phyloP scores from a whole-genome alignment of 1,140 invertebrate species.

The Plodia interpunctella region DNA sequence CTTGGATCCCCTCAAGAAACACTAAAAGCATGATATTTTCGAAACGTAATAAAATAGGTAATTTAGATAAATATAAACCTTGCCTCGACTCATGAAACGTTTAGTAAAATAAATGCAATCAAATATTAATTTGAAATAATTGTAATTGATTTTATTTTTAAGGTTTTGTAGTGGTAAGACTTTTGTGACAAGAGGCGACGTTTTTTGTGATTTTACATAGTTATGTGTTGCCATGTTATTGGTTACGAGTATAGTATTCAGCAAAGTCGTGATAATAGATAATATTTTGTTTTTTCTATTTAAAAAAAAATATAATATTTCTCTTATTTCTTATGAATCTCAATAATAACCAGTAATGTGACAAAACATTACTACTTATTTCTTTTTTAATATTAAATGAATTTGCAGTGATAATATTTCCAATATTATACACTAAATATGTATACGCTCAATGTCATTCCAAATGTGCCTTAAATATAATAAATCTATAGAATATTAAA shows the following conservation, averaged over 20 bases:
- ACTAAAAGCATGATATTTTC: slow-evolving; percentile 48
- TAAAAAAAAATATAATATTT: slow-evolving; percentile 6
- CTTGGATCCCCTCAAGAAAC: slow-evolving; percentile 84
- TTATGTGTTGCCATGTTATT: slow-evolving; percentile 66
- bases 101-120: slow-evolving; percentile 46
- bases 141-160: slow-evolving; percentile 30
- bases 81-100: slow-evolving; percentile 52
- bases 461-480: slow-evolving; percentile 48
- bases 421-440: slow-evolving; percentile 13
- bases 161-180: slow-evolving; percentile 26
- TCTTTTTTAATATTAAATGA: slow-evolving; percentile 17
- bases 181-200: slow-evolving; percentile 52
- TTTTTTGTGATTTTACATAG: slow-evolving; percentile 22
- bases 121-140: slow-evolving; percentile 19
- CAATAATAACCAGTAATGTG: slow-evolving; percentile 42
- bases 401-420: slow-evolving; percentile 28
- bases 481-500: slow-evolving; percentile 22
- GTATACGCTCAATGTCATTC: slow-evolving; percentile 65
- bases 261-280: slow-evolving; percentile 59
- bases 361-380: slow-evolving; percentile 31
- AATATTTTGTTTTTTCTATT: slow-evolving; percentile 28
- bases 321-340: slow-evolving; percentile 36
- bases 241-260: slow-evolving; percentile 53
- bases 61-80: slow-evolving; percentile 45
- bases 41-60: slow-evolving; percentile 42